These are phyloP conservation scores for Dascyllus trimaculatus DNA, from an alignment of 2,113 vertebrate species.

Conservation along the genomic window DNA sequence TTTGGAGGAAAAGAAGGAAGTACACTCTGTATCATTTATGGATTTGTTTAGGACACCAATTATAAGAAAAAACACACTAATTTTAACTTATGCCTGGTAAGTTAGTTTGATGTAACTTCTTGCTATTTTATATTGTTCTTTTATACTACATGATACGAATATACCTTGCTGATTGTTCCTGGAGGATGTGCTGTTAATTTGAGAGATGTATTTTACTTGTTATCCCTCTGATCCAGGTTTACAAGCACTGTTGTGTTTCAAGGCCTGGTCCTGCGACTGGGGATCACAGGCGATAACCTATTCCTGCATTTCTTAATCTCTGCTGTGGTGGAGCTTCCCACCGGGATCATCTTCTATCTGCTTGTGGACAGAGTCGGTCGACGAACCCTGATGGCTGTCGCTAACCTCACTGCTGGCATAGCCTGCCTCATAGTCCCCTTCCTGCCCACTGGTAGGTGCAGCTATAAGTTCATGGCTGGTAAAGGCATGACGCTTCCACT, in stretches of 20 bases:
- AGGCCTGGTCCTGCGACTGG: conserved; percentile 55
- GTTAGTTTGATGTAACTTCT: neutral
- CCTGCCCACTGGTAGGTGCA: neutral
- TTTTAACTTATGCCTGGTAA: conserved; percentile 45
- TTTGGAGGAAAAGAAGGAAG: conserved; percentile 20
- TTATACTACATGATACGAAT: neutral
- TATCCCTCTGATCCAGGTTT: conserved; percentile 28
- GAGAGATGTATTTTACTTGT: too few species aligned
- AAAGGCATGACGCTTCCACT: neutral
- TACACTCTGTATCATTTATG: conserved; percentile 6
- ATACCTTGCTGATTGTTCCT: neutral
- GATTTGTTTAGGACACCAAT: conserved; percentile 33
- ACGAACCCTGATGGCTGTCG: conserved; percentile 77
- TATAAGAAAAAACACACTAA: conserved; percentile 40
- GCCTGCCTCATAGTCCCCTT: conserved; percentile 30
- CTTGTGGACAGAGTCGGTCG: conserved; percentile 88
- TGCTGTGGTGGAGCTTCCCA: conserved; percentile 86
- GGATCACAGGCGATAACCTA: conserved; percentile 85
- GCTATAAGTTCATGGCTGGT: neutral
- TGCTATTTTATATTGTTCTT: neutral
- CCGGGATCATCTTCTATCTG: conserved; percentile 86
- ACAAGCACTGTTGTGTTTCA: conserved; percentile 39
- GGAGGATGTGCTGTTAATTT: neutral
- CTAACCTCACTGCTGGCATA: conserved; percentile 28
- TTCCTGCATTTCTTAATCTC: conserved; percentile 90